phyloP scores from a whole-genome alignment of 2,888 invertebrate genomes.

The Macrosoma leucophasiata region DNA sequence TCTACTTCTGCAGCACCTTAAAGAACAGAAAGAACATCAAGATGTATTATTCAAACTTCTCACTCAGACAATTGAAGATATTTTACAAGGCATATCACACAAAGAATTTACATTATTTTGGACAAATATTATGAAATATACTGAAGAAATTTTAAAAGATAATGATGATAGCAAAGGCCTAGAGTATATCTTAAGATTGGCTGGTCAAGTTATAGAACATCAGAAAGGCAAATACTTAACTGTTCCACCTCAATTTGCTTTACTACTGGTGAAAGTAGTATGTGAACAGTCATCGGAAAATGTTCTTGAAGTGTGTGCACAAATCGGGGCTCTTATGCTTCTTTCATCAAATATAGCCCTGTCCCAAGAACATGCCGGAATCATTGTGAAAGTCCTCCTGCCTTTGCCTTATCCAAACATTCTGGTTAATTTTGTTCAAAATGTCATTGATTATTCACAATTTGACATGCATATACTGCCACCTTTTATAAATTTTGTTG shows the following conservation, averaged over 20 bases:
- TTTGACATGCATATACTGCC: constrained; percentile 85
- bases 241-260: constrained; percentile 76
- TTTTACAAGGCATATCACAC: constrained; percentile 77
- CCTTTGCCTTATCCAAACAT: constrained; percentile 72
- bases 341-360: constrained; percentile 78
- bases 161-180: constrained; percentile 49
- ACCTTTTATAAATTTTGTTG: constrained; percentile 76
- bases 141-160: constrained; percentile 51
- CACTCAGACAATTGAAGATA: constrained; percentile 77
- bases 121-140: constrained; percentile 60
- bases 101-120: constrained; percentile 81
- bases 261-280: constrained; percentile 71
- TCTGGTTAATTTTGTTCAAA: constrained; percentile 79
- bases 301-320: constrained; percentile 64
- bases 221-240: constrained; percentile 79
- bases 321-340: constrained; percentile 76
- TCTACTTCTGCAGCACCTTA: constrained; percentile 78
- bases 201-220: constrained; percentile 78
- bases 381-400: constrained; percentile 79
- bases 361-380: constrained; percentile 83
- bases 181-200: constrained; percentile 71
- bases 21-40: constrained; percentile 66
- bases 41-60: constrained; percentile 79
- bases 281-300: constrained; percentile 60
- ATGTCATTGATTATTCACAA: constrained; percentile 78